A percentile compares a stretch with the other conserved stretches of the same genome.
These are phyloP conservation scores for Myotis davidii DNA, from an alignment of 2,113 vertebrate species.

Conservation along the genomic window DNA sequence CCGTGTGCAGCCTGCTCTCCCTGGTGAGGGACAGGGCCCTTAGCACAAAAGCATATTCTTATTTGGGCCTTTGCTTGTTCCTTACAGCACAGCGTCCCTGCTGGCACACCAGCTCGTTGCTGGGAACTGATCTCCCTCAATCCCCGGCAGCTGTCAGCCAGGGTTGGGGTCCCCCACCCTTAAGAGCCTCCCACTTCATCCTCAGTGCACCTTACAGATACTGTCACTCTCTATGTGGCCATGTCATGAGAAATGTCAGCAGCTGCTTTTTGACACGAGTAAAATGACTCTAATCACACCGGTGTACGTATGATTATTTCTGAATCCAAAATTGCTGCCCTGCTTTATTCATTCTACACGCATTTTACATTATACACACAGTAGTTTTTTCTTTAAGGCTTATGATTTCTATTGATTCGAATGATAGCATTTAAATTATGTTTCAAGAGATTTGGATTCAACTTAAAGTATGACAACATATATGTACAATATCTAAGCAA, in stretches of 20 bases:
- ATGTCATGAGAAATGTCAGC: background rate
- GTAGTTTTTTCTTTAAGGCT: background rate
- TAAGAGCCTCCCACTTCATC: background rate
- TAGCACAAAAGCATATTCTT: rapidly evolving
- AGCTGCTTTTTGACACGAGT: background rate
- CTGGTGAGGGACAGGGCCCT: background rate
- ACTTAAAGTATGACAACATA: background rate
- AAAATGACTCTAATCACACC: background rate
- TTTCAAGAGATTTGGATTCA: background rate
- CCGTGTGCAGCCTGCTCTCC: background rate
- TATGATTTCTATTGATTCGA: background rate
- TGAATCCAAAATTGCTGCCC: background rate
- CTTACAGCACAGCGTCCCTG: background rate
- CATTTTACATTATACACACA: background rate
- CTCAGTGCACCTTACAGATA: background rate
- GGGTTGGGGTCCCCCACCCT: rapidly evolving
- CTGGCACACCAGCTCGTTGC: background rate
- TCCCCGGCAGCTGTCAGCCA: background rate
- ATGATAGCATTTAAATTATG: background rate
- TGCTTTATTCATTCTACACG: background rate
- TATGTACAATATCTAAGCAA: background rate
- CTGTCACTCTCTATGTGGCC: background rate
- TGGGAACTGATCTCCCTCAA: background rate
- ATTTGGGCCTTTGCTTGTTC: background rate
- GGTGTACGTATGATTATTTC: background rate